Evolutionary conservation across 2,113 vertebrate species (phyloP).

Genomic region (Donacobius atricapilla): DNA sequence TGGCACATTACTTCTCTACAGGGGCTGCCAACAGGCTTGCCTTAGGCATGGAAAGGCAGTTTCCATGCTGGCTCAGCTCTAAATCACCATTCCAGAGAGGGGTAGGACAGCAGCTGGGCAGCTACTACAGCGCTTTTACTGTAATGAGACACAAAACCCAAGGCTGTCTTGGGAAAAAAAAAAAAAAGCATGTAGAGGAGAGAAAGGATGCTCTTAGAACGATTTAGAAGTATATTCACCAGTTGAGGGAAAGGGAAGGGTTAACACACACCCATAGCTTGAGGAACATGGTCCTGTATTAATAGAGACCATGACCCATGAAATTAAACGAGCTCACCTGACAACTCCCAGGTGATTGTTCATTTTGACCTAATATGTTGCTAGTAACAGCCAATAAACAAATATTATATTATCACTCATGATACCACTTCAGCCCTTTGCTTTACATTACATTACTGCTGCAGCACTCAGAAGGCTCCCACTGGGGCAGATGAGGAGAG

Average conservation of each 20-base stretch:
- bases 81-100: background rate
- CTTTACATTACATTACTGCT: background rate
- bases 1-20: background rate
- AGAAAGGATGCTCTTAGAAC: background rate
- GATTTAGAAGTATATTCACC: background rate
- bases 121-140: background rate
- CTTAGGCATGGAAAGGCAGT: background rate
- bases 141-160: background rate
- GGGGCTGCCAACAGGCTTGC: background rate
- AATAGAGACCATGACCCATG: background rate
- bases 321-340: background rate
- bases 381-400: background rate
- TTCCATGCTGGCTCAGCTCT: slow-evolving; percentile 5
- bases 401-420: background rate
- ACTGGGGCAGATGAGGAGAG: background rate
- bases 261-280: background rate
- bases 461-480: background rate
- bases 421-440: background rate
- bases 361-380: background rate
- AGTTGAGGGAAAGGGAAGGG: background rate
- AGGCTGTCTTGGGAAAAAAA: background rate
- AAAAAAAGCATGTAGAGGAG: background rate
- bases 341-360: background rate
- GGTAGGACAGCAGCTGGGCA: background rate
- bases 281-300: background rate